Percentiles rank a stretch among this genome's conserved stretches.
Conservation (phyloP, 1,140 invertebrate species). For the Phocides pigmalion region DNA sequence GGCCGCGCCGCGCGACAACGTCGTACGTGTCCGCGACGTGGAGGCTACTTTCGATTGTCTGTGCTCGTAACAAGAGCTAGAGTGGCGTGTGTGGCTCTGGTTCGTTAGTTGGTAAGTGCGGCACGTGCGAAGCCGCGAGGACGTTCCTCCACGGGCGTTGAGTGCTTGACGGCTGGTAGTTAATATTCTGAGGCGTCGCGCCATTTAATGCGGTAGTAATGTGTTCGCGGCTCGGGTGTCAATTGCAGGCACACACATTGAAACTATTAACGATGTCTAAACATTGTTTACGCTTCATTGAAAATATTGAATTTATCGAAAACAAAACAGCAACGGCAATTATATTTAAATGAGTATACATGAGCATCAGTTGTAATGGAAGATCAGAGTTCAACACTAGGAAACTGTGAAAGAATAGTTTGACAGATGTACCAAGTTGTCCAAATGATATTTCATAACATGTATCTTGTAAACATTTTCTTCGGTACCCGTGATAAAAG, state of each 20-base stretch:
- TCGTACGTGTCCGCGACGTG: neutral
- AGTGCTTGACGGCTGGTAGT: conserved; percentile 6
- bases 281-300: neutral
- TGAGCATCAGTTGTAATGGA: too few species aligned
- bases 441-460: too few species aligned
- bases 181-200: conserved; percentile 23
- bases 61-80: conserved; percentile 1
- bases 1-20: conserved; percentile 25
- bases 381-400: too few species aligned
- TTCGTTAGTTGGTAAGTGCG: neutral
- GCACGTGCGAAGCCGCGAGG: neutral
- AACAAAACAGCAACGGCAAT: too few species aligned
- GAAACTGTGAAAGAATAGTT: too few species aligned
- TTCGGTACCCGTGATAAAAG: too few species aligned
- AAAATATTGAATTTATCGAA: too few species aligned
- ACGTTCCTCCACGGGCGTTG: neutral
- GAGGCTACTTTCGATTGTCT: neutral
- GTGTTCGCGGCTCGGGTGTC: conserved; percentile 7
- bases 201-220: conserved; percentile 18
- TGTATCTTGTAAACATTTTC: too few species aligned
- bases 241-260: conserved; percentile 4
- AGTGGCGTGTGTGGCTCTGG: neutral
- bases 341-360: too few species aligned
- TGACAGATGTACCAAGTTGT: too few species aligned
- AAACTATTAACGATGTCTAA: conserved; percentile 17